Conservation (phyloP, 1,140 invertebrate genomes). For the Protaetia brevitarsis region DNA sequence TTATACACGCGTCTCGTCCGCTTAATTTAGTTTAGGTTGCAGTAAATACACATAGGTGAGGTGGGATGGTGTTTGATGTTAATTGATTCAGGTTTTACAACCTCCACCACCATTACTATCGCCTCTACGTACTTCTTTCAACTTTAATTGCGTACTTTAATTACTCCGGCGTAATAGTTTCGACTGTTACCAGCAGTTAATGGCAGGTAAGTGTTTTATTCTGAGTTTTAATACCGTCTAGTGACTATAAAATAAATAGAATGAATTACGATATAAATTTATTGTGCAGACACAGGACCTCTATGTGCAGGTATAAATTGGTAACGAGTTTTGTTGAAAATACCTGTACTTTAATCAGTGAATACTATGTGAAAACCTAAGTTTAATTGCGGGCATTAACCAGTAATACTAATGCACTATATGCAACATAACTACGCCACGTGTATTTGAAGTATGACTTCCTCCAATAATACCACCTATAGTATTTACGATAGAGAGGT, state of each 20-base stretch:
- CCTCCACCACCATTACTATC: neutral
- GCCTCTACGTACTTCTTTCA: neutral
- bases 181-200: neutral
- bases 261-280: too few species aligned
- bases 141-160: neutral
- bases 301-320: too few species aligned
- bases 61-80: neutral
- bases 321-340: too few species aligned
- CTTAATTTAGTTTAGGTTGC: neutral
- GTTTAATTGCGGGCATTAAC: too few species aligned
- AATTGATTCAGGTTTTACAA: slow-evolving; percentile 1
- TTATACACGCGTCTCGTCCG: neutral
- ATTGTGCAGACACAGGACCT: too few species aligned
- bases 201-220: neutral
- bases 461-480: too few species aligned
- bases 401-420: too few species aligned
- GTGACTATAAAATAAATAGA: neutral
- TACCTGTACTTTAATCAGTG: too few species aligned
- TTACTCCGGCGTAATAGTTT: slow-evolving; percentile 7
- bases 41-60: neutral
- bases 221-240: neutral
- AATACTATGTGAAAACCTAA: too few species aligned
- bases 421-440: too few species aligned
- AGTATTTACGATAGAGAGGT: too few species aligned
- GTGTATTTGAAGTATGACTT: too few species aligned